These are phyloP conservation scores for Epinephelus awoara DNA, from an alignment of 2,797 vertebrate species.

Conservation along the genomic window DNA sequence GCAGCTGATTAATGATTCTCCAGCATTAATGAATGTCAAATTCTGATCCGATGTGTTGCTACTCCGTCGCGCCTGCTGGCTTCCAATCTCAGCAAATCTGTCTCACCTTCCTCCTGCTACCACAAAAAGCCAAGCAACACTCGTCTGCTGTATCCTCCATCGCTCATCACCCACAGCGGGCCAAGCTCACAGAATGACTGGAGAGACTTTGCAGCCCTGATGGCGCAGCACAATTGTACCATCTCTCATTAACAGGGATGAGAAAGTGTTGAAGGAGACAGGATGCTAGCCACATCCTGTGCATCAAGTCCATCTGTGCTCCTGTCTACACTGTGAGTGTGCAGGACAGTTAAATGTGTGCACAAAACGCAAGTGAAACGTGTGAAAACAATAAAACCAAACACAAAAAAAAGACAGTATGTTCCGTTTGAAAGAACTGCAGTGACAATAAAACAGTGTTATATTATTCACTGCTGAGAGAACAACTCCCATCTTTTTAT, in stretches of 20 bases:
- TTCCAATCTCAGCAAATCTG: constrained; percentile 42
- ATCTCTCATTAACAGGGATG: constrained; percentile 66
- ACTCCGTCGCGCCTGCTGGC: constrained; percentile 16
- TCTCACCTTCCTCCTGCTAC: constrained; percentile 45
- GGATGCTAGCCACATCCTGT: constrained; percentile 72
- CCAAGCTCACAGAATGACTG: constrained; percentile 58
- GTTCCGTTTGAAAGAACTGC: neutral
- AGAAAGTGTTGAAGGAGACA: constrained; percentile 69
- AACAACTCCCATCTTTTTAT: no score
- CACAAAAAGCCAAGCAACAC: constrained; percentile 45
- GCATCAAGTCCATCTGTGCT: constrained; percentile 57
- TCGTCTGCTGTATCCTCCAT: constrained; percentile 40
- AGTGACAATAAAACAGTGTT: constrained; percentile 14
- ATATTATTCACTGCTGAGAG: neutral
- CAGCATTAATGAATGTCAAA: constrained; percentile 30
- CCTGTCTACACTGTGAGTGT: constrained; percentile 3
- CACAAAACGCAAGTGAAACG: constrained; percentile 14
- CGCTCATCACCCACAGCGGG: constrained; percentile 35
- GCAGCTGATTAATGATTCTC: constrained; percentile 27
- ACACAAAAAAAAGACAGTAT: constrained; percentile 44
- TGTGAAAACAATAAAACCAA: constrained; percentile 58
- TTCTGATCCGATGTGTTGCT: constrained; percentile 26
- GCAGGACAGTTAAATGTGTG: constrained; percentile 19
- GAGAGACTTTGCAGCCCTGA: constrained; percentile 67
- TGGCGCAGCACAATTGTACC: constrained; percentile 61